Conservation (phyloP, 92 coral and sea anemone genomes). For the Blastomussa wellsi region DNA sequence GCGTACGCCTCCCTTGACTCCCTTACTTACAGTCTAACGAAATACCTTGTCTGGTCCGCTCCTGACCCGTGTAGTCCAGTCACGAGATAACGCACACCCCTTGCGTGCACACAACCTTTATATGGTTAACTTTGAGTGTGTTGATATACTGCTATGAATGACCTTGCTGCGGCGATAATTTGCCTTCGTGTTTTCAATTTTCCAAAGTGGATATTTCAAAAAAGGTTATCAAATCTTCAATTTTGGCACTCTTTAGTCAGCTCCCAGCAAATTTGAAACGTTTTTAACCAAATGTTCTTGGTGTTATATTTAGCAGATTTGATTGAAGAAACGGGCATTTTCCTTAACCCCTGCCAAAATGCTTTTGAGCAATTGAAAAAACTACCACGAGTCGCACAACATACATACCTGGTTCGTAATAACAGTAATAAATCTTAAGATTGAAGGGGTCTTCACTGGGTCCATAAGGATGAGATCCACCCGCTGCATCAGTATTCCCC, state of each 20-base stretch:
- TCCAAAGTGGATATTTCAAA: not conserved
- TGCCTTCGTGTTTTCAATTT: not conserved
- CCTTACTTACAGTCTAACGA: not conserved
- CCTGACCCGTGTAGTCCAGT: not conserved
- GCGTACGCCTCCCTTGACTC: not conserved
- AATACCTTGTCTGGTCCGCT: too few species aligned
- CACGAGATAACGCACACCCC: not conserved
- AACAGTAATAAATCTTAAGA: constrained; percentile 93
- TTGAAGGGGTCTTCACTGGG: constrained; percentile 99
- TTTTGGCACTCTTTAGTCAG: not conserved
- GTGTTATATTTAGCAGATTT: not conserved
- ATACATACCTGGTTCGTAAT: constrained; percentile 88
- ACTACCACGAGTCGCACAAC: not conserved
- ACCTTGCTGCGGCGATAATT: not conserved
- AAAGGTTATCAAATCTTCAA: not conserved
- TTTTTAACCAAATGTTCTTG: not conserved
- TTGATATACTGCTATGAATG: not conserved
- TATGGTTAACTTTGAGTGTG: too few species aligned
- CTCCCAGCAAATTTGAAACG: not conserved
- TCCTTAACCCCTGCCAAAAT: too few species aligned
- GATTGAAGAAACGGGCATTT: too few species aligned
- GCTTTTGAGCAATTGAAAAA: too few species aligned
- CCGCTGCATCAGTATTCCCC: constrained; percentile 92
- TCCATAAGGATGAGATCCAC: constrained; percentile 96
- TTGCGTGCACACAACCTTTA: too few species aligned